phyloP scores from a whole-genome alignment of 2,113 vertebrate species.

The Rhinichthys klamathensis region DNA sequence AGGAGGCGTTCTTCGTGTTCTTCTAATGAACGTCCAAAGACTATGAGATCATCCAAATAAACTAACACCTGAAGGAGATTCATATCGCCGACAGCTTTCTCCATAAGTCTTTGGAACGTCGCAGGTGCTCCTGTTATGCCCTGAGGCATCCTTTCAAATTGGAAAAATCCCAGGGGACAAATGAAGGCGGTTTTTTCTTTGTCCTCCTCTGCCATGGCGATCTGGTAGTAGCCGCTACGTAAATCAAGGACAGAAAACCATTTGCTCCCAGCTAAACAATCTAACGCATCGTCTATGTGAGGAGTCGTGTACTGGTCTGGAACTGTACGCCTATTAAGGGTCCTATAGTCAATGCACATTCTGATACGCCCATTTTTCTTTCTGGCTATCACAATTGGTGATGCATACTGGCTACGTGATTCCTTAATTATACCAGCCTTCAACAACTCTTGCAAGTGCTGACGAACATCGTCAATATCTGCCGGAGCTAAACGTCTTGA shows the following conservation, averaged over 20 bases:
- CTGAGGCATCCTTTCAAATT: neutral
- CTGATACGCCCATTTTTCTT: constrained; percentile 21
- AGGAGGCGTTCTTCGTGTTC: no score
- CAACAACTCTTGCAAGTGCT: no score
- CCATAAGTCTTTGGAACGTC: no score
- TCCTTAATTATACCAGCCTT: no score
- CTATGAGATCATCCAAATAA: no score
- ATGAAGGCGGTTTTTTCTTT: constrained; percentile 20
- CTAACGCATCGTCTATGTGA: neutral
- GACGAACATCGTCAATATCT: no score
- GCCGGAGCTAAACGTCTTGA: no score
- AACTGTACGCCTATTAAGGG: neutral
- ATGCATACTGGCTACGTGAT: constrained; percentile 25
- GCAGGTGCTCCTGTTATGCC: no score
- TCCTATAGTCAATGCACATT: constrained; percentile 23
- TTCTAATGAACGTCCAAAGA: no score
- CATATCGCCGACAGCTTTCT: no score
- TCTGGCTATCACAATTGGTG: constrained; percentile 34
- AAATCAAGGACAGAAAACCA: neutral
- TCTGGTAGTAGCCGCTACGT: neutral
- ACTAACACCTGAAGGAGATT: no score
- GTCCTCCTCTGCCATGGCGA: neutral
- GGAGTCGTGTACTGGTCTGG: constrained; percentile 9
- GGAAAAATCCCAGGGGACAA: neutral
- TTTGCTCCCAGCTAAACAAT: neutral